Conservation (phyloP, 2,888 invertebrate genomes). For the Xestia ashworthii region DNA sequence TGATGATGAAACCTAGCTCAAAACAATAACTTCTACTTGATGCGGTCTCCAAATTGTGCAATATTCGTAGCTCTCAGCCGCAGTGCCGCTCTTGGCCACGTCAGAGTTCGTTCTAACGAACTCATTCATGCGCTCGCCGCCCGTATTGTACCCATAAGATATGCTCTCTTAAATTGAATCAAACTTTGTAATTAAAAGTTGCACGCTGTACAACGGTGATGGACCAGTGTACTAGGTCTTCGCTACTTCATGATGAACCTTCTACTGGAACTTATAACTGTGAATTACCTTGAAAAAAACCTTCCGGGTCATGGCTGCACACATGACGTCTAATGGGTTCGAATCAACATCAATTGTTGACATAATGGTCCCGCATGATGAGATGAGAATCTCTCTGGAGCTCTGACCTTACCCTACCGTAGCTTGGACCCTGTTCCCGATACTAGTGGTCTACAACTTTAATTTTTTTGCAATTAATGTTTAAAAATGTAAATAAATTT, state of each 20-base stretch:
- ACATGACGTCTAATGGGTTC: no score
- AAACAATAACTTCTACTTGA: no score
- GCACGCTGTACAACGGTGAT: constrained; percentile 54
- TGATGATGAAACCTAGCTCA: no score
- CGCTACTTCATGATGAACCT: neutral
- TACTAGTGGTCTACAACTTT: no score
- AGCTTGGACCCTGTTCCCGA: no score
- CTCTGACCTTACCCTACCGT: no score
- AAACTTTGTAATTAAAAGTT: constrained; percentile 82
- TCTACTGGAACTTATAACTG: neutral
- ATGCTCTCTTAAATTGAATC: constrained; percentile 79
- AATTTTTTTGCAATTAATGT: no score
- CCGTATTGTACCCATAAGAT: constrained; percentile 74
- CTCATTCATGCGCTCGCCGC: constrained; percentile 72
- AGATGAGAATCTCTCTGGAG: no score
- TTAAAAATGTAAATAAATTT: no score
- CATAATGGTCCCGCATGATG: no score
- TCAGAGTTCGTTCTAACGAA: constrained; percentile 73
- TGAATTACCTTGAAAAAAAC: neutral
- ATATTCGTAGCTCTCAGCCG: constrained; percentile 29
- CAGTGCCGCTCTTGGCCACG: constrained; percentile 51
- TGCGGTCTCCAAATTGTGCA: constrained; percentile 24
- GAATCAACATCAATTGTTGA: no score
- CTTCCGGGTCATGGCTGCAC: no score
- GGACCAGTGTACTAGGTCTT: neutral